Base-by-base conservation (phyloP, 2,113 vertebrate genomes). In the Pogona vitticeps region DNA sequence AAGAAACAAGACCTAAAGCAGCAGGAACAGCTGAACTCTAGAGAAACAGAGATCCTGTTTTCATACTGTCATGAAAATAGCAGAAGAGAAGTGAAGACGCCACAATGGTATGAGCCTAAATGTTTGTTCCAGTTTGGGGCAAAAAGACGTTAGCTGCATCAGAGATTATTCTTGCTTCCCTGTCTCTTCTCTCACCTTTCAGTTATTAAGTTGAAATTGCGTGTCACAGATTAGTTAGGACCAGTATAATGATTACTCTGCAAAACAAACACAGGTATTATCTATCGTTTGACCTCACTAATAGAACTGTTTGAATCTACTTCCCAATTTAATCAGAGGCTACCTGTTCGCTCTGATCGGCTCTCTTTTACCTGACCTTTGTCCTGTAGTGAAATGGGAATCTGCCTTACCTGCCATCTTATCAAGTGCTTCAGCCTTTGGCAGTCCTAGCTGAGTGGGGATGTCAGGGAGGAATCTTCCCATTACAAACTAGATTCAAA, bases 41-140 rank as follows among this genome's bases (percentile, higher is more conserved):
- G 83, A 46, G 88, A 85, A 58, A 56, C 76, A 26, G 20, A 77
- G 85, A 84, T 78, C 84, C 80, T 23, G 86, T 88, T 90, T 88
- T 88, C 89, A 87, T n/a, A 90, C 81, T 18, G 85, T 90, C 86
- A 84, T 58, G 23, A 84, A 28, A 79, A 72, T 33, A 86, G 67
- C 38, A 56, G 68, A 88, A 82, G 83, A 78, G 89, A 79, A 85
- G 84, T 76, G 1, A 88, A 91, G 76, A 86, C 87, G 91, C 91
- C 26, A 84, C 80, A 73, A 85, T 59, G 88, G 90, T 90, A 71
- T 83, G 91, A 92, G 65, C 67, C 83, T n/a, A 83, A 90, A 86
- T 83, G 89, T 89, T 89, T 59, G 28, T 87, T 71, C 88, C 38
- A 71, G 46, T 77, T 82, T 63, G 77, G 12, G 61, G 36, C 77